A percentile compares a stretch with the other conserved stretches of the same genome.
phyloP scores from a whole-genome alignment of 2,113 vertebrate genomes.

The Equus quagga region DNA sequence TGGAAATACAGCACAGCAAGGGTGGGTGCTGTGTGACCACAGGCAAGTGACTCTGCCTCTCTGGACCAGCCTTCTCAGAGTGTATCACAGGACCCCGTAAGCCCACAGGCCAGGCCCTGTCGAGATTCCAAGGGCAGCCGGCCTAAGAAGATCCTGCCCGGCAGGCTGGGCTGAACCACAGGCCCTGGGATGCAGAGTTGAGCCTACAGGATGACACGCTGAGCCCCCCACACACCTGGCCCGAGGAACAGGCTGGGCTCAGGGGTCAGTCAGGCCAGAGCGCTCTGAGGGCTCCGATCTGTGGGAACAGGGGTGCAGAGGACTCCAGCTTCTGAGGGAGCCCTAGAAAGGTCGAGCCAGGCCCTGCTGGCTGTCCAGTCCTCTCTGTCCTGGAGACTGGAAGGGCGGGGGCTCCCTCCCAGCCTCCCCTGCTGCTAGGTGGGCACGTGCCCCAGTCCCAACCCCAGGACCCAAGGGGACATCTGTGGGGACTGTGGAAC shows the following conservation, averaged over 20 bases:
- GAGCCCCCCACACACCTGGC: neutral
- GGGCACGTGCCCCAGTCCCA: neutral
- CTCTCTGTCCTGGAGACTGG: neutral
- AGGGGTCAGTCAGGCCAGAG: neutral
- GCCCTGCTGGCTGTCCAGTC: neutral
- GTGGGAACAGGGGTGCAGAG: neutral
- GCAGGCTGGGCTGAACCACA: neutral
- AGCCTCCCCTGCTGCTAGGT: neutral
- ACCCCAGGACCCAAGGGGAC: accelerated
- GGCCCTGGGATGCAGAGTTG: neutral
- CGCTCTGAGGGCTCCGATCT: accelerated
- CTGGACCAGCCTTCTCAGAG: neutral
- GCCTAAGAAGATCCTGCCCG: neutral
- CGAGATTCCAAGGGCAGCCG: neutral
- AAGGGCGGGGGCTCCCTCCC: no score
- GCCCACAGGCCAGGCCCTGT: neutral
- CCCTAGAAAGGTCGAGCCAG: neutral
- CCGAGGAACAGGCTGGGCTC: neutral
- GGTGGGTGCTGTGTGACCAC: neutral
- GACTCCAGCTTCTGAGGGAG: neutral
- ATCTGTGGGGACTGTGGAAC: no score
- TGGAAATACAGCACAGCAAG: neutral
- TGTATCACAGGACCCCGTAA: accelerated
- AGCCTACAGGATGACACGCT: neutral
- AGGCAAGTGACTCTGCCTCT: neutral